Percentiles rank a stretch among this genome's conserved stretches.
phyloP scores from a whole-genome alignment of 2,888 invertebrate species.

The Heliconius charithonia region DNA sequence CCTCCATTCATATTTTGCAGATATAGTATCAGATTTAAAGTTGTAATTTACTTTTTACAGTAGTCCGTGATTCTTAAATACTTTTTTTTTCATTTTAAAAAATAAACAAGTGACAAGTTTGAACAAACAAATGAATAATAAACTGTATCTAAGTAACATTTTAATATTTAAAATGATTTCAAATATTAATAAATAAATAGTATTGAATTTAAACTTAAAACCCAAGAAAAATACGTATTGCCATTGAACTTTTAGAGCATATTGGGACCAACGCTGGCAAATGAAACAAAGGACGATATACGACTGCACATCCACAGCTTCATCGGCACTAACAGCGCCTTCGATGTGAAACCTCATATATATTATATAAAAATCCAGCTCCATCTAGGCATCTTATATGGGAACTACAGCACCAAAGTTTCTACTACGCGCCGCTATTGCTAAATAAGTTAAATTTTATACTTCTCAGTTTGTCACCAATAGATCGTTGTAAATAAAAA shows the following conservation, averaged over 20 bases:
- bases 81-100: too few species aligned
- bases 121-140: too few species aligned
- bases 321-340: background rate
- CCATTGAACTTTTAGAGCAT: background rate
- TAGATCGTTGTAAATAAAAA: background rate
- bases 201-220: background rate
- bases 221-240: background rate
- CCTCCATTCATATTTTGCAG: too few species aligned
- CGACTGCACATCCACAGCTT: background rate
- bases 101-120: too few species aligned
- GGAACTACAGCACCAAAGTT: background rate
- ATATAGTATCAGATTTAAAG: too few species aligned
- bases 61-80: too few species aligned
- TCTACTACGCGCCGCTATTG: background rate
- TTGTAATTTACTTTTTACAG: too few species aligned
- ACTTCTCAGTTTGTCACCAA: background rate
- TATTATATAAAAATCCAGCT: constrained; percentile 9
- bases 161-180: too few species aligned
- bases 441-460: background rate
- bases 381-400: constrained; percentile 1
- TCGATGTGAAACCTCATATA: background rate
- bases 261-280: background rate
- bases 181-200: too few species aligned
- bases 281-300: background rate
- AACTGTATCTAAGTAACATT: too few species aligned